Base-by-base conservation (phyloP, 2,113 vertebrate species). In the Microcebus griseorufus region DNA sequence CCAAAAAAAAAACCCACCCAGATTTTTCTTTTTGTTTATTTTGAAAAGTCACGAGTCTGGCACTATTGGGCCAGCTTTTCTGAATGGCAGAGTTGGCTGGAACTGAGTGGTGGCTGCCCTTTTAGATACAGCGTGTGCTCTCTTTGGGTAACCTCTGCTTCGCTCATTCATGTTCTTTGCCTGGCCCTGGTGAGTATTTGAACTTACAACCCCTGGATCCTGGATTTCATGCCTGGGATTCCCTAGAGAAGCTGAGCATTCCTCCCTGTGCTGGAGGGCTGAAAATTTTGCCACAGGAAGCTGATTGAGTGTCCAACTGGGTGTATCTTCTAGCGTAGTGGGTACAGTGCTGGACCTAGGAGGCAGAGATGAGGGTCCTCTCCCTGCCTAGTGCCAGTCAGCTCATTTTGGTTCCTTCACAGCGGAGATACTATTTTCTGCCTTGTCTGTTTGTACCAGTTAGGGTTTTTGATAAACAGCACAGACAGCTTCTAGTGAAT, bases 401-500 rank as follows among this genome's bases (percentile, higher is more conserved):
- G 29, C 4, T 81, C 51, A 42, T 69, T 37, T 69, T 37, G 45
- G 37, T 53, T 58, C 48, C 65, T 84, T 76, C 32, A 29, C 13
- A 55, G 0, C 14, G 11, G 32, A 70, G 42, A 60, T 60, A 48
- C 18, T 16, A 0, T 55, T 85, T 93, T 75, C 58, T 67, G 17
- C 53, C 55, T 64, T 67, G 84, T 34, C 39, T 88, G 17, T 84
- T 65, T 70, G 2, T 69, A 13, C 67, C 12, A 17, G 22, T 20
- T 51, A 34, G 37, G 27, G n/a, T 13, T 89, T 86, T 93, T 87
- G 13, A 81, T 94, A 81, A 96, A 72, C 60, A 48, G 78, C 53
- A 93, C 53, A 93, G 92, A 55, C 69, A 34, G 45, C 45, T 81
- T 88, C 62, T 78, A 37, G 48, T 82, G 55, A 84, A 79, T 78